Percentiles rank a stretch among this genome's conserved stretches.
phyloP scores from a whole-genome alignment of 35 echinoderm and acorn worm genomes.

The Ptychodera flava region DNA sequence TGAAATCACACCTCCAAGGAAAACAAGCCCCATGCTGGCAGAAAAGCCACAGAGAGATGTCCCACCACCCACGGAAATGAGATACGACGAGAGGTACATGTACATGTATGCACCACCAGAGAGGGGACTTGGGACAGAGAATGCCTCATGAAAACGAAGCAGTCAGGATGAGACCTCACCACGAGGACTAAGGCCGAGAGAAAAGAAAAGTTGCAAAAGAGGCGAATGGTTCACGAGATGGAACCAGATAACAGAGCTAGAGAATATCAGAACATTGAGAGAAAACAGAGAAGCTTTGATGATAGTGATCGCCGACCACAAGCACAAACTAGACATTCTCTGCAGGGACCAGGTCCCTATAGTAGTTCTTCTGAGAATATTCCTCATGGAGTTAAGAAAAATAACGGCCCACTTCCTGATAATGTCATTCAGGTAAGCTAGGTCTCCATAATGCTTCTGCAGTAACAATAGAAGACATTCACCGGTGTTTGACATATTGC shows the following conservation, averaged over 20 bases:
- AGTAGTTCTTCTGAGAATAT: neutral
- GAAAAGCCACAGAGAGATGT: neutral
- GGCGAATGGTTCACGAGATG: slow-evolving; percentile 61
- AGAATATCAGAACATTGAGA: neutral
- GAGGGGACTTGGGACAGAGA: neutral
- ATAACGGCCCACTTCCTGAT: slow-evolving; percentile 25
- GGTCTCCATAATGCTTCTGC: too few species aligned
- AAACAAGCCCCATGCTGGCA: slow-evolving; percentile 17
- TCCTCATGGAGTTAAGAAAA: neutral
- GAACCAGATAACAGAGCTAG: neutral
- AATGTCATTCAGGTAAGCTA: slow-evolving; percentile 32
- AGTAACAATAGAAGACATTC: too few species aligned
- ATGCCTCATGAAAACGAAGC: neutral
- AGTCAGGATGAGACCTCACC: slow-evolving; percentile 9
- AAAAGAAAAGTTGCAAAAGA: slow-evolving; percentile 62
- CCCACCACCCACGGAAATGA: neutral
- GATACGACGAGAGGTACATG: slow-evolving; percentile 22
- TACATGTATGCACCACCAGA: slow-evolving; percentile 7
- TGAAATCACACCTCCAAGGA: slow-evolving; percentile 22
- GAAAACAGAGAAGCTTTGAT: neutral
- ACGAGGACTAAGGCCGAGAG: slow-evolving; percentile 36
- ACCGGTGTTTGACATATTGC: too few species aligned
- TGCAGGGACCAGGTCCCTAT: neutral
- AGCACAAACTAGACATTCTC: neutral
- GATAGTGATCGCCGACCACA: neutral